These are phyloP conservation scores for Ameiurus melas DNA, from an alignment of 2,113 vertebrate genomes.

Conservation along the genomic window DNA sequence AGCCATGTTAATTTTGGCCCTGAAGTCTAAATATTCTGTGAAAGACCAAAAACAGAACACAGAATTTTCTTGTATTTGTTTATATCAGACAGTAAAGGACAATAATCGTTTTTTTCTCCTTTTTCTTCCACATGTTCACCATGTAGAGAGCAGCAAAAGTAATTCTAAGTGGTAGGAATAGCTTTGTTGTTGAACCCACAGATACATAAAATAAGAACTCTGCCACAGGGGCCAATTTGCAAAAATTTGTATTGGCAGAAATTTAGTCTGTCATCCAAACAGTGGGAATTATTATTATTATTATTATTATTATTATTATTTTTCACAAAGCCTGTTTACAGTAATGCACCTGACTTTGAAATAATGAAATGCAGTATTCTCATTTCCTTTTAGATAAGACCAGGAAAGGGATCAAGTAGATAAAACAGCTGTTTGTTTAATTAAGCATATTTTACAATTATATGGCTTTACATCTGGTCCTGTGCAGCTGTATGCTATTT, in stretches of 20 bases:
- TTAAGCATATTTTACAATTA: not conserved
- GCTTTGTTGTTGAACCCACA: no score
- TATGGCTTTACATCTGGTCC: not conserved
- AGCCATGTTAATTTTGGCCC: conserved; percentile 75
- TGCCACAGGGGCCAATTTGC: no score
- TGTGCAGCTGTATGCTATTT: not conserved
- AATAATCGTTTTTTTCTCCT: conserved; percentile 14
- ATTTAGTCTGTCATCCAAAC: conserved; percentile 33
- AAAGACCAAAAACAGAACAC: not conserved
- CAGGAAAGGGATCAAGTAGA: not conserved
- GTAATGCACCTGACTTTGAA: conserved; percentile 28
- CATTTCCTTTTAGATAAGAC: conserved; percentile 21
- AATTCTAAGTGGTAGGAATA: no score
- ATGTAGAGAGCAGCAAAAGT: not conserved
- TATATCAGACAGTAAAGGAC: conserved; percentile 58
- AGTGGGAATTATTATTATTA: no score
- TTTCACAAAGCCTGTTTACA: conserved; percentile 41
- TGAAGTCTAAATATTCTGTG: conserved; percentile 69
- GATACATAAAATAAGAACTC: no score
- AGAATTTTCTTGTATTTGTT: conserved; percentile 72
- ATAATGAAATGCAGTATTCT: conserved; percentile 37
- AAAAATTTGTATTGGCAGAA: no score
- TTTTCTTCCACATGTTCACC: not conserved
- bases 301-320: no score
- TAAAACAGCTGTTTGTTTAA: conserved; percentile 19